phyloP scores from a whole-genome alignment of 1,140 invertebrate species.

The Drosophila nigromelanica region DNA sequence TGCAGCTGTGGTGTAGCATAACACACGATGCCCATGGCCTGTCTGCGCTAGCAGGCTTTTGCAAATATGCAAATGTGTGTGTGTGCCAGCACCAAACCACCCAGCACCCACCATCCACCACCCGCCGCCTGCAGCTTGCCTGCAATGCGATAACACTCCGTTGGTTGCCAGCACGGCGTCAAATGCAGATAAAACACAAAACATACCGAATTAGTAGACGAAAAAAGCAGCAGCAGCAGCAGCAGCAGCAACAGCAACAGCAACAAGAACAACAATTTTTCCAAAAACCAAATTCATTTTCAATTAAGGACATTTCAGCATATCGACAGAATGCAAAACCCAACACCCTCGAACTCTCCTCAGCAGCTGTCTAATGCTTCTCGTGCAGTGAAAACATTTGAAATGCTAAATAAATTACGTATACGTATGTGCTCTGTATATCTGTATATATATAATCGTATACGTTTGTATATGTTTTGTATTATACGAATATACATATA shows the following conservation, averaged over 20 bases:
- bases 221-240: slow-evolving; percentile 42
- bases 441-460: too few relatives aligned
- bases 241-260: slow-evolving; percentile 8
- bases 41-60: slow-evolving; percentile 54
- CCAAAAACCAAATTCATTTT: slow-evolving; percentile 77
- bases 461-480: slow-evolving; percentile 21
- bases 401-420: slow-evolving; percentile 79
- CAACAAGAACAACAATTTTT: slow-evolving; percentile 42
- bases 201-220: slow-evolving; percentile 70
- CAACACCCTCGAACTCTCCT: neutral
- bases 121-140: neutral
- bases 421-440: slow-evolving; percentile 27
- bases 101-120: neutral
- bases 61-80: slow-evolving; percentile 75
- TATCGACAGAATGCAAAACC: slow-evolving; percentile 65
- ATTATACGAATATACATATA: neutral
- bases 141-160: slow-evolving; percentile 37
- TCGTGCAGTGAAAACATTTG: slow-evolving; percentile 54
- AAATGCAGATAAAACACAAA: slow-evolving; percentile 79
- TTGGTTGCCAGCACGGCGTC: slow-evolving; percentile 45
- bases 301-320: slow-evolving; percentile 79
- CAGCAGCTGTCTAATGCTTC: slow-evolving; percentile 37
- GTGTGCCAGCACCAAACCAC: slow-evolving; percentile 12
- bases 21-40: slow-evolving; percentile 44
- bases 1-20: slow-evolving; percentile 74